phyloP scores from a whole-genome alignment of 2,797 vertebrate genomes.

The Alouatta caraya region DNA sequence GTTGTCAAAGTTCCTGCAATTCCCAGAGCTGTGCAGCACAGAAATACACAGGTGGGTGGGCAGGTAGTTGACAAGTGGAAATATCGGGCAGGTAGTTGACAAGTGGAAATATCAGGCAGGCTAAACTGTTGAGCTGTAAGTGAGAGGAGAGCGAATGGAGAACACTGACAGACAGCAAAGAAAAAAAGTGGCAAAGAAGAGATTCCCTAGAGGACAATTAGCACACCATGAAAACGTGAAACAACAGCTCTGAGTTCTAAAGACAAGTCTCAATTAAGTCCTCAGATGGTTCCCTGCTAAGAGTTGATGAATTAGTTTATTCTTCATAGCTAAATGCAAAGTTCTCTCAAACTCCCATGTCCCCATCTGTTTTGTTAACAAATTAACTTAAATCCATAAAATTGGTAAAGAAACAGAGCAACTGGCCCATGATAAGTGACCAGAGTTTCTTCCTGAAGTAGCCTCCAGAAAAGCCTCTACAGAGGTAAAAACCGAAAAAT shows the following conservation, averaged over 20 bases:
- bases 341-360: constrained; percentile 37
- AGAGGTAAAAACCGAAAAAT: not conserved
- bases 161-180: not conserved
- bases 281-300: constrained; percentile 26
- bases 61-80: not conserved
- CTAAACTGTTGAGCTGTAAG: not conserved
- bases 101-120: not conserved
- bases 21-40: not conserved
- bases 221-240: not conserved
- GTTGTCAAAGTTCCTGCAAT: not conserved
- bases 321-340: not conserved
- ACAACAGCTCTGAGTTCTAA: not conserved
- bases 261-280: constrained; percentile 58
- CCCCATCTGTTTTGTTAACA: constrained; percentile 58
- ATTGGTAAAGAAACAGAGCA: not conserved
- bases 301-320: constrained; percentile 23
- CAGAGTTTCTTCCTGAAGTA: not conserved
- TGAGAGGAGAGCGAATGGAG: not conserved
- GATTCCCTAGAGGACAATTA: not conserved
- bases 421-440: not conserved
- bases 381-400: constrained; percentile 32
- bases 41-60: not conserved
- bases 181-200: constrained; percentile 24
- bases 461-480: not conserved
- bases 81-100: not conserved